These are phyloP conservation scores for Equus quagga DNA, from an alignment of 2,113 vertebrate species.

Conservation along the genomic window DNA sequence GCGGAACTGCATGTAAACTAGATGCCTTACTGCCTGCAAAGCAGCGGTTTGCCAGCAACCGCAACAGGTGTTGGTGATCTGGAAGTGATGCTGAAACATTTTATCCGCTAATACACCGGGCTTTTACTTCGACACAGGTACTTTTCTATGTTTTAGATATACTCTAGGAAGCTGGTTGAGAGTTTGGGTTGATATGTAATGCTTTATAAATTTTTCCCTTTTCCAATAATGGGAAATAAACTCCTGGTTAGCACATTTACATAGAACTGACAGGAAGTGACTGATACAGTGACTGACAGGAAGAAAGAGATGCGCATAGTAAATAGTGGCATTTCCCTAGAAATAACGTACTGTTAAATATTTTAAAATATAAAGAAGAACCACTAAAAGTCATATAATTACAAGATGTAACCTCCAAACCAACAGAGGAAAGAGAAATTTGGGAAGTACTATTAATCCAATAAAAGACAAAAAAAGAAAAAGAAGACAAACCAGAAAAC, in stretches of 20 bases:
- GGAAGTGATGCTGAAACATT: neutral
- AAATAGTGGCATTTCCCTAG: too few species aligned
- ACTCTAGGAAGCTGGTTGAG: neutral
- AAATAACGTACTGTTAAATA: neutral
- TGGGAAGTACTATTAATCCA: neutral
- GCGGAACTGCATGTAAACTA: neutral
- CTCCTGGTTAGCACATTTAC: neutral
- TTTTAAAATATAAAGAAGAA: neutral
- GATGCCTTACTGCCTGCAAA: neutral
- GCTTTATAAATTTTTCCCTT: neutral
- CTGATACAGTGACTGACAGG: neutral
- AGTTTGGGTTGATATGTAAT: neutral
- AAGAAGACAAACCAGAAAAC: too few species aligned
- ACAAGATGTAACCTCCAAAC: neutral
- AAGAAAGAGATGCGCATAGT: accelerated
- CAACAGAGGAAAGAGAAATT: neutral
- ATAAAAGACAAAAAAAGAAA: neutral
- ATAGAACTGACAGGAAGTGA: too few species aligned
- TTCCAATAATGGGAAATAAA: neutral
- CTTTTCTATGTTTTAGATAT: neutral
- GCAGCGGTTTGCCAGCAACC: neutral
- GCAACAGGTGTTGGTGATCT: neutral
- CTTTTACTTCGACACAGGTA: neutral
- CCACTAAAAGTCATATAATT: neutral
- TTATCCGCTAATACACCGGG: too few species aligned